A percentile compares a stretch with the other conserved stretches of the same genome.
Conservation (phyloP, 2,888 invertebrate genomes). For the Helobdella robusta region DNA sequence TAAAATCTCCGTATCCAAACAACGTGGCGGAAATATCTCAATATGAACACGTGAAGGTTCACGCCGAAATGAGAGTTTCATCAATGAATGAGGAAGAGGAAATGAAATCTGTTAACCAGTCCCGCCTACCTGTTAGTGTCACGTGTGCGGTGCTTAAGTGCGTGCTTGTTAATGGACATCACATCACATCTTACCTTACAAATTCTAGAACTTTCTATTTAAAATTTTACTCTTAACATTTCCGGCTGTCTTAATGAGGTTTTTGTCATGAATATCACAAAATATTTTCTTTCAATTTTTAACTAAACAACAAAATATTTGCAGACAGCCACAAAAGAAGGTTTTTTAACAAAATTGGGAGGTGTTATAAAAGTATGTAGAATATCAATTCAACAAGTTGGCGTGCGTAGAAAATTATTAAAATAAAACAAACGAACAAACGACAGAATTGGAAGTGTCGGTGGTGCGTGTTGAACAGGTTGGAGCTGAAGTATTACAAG, state of each 20-base stretch:
- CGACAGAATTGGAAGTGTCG: constrained; percentile 41
- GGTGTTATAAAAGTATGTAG: constrained; percentile 39
- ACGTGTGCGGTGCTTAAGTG: not conserved
- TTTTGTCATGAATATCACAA: not conserved
- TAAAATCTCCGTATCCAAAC: constrained; percentile 41
- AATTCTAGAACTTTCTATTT: too few species aligned
- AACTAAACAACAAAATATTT: constrained; percentile 25
- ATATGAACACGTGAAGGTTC: constrained; percentile 42
- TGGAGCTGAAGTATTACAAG: constrained; percentile 43
- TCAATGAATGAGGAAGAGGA: too few species aligned
- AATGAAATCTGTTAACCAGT: too few species aligned
- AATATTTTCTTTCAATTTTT: not conserved
- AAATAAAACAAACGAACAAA: not conserved
- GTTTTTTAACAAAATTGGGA: constrained; percentile 44
- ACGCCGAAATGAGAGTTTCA: constrained; percentile 38
- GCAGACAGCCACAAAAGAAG: constrained; percentile 45
- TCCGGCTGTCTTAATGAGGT: not conserved
- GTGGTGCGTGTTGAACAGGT: constrained; percentile 43
- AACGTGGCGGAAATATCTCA: constrained; percentile 40
- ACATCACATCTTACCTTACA: too few species aligned
- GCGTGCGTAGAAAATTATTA: not conserved
- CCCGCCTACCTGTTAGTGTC: not conserved
- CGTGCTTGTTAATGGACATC: not conserved
- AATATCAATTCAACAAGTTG: not conserved
- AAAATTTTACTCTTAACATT: too few species aligned